These are phyloP conservation scores for Clarias batrachus DNA, from an alignment of 2,113 vertebrate genomes.

Conservation along the genomic window DNA sequence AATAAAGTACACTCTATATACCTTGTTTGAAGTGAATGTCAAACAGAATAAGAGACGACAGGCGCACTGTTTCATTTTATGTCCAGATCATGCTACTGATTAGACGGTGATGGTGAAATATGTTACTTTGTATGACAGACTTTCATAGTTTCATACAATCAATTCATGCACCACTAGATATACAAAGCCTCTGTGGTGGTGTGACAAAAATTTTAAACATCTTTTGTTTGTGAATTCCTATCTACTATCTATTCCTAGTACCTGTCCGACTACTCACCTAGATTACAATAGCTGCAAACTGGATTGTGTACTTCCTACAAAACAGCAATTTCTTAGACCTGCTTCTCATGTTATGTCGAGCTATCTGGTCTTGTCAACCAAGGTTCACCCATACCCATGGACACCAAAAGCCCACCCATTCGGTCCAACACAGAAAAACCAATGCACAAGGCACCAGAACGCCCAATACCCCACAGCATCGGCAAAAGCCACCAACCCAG, in stretches of 20 bases:
- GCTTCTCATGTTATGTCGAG: neutral
- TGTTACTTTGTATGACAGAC: neutral
- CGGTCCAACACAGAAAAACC: too few relatives aligned
- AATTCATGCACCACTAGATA: neutral
- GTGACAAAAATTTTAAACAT: neutral
- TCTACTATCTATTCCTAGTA: neutral
- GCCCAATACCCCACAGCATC: too few relatives aligned
- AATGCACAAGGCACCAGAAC: too few relatives aligned
- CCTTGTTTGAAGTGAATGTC: neutral
- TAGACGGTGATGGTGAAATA: neutral
- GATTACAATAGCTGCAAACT: neutral
- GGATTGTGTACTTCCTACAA: neutral
- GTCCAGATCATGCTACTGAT: neutral
- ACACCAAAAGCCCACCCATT: too few relatives aligned
- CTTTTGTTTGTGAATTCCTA: neutral
- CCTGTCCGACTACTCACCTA: neutral
- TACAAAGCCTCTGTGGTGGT: neutral
- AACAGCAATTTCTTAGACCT: neutral
- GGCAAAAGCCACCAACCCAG: too few relatives aligned
- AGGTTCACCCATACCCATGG: too few relatives aligned
- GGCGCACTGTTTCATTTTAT: neutral
- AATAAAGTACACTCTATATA: neutral
- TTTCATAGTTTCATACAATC: neutral
- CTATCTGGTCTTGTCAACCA: neutral
- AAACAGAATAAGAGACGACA: neutral